Evolutionary conservation across 2,113 vertebrate species (phyloP).

Genomic region (Crotalus helleri): DNA sequence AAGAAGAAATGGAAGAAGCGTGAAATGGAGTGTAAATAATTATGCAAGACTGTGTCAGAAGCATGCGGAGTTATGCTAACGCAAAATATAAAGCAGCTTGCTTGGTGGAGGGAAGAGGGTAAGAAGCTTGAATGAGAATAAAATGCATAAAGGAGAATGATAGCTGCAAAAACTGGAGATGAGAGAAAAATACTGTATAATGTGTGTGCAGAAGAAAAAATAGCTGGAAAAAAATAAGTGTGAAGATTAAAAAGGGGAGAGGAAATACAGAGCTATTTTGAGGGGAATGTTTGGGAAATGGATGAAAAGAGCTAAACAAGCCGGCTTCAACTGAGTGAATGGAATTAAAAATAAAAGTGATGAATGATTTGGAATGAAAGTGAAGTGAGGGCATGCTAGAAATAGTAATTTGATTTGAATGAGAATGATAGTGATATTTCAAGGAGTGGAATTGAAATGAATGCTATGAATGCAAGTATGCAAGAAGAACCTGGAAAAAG

Average conservation of each 20-base stretch:
- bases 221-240: neutral
- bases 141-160: neutral
- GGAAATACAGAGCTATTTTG: neutral
- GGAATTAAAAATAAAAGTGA: neutral
- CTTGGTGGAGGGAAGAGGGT: neutral
- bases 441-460: neutral
- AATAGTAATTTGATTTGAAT: neutral
- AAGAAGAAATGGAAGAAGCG: neutral
- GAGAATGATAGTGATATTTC: neutral
- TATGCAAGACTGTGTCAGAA: neutral
- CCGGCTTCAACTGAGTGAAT: neutral
- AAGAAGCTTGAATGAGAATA: neutral
- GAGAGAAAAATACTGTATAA: neutral
- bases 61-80: neutral
- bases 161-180: neutral
- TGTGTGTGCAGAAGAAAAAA: neutral
- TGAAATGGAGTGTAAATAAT: neutral
- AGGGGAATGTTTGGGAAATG: neutral
- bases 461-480: neutral
- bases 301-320: neutral
- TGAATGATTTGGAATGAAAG: neutral
- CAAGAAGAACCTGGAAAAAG: neutral
- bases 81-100: neutral
- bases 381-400: neutral
- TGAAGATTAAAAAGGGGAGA: neutral